phyloP scores from a whole-genome alignment of 2,888 invertebrate species.

The Thereva nobilitata region DNA sequence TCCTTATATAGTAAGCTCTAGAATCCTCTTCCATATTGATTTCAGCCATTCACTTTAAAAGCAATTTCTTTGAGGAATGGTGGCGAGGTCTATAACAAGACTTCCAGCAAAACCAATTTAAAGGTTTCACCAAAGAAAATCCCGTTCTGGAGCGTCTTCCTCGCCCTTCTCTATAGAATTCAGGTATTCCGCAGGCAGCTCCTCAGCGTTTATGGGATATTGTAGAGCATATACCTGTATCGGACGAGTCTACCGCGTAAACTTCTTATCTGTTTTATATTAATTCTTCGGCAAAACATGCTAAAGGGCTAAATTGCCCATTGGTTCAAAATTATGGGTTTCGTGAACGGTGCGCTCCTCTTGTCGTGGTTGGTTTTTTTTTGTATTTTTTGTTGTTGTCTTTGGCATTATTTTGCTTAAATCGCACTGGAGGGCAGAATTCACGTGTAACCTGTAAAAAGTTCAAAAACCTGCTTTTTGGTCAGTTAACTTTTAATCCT shows the following conservation, averaged over 20 bases:
- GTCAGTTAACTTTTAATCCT: too few relatives aligned
- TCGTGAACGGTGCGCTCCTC: conserved; percentile 44
- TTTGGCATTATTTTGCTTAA: conserved; percentile 14
- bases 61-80: conserved; percentile 12
- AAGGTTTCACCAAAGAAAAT: conserved; percentile 3
- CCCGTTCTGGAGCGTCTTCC: too few relatives aligned
- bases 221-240: too few relatives aligned
- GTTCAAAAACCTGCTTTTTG: conserved; percentile 39
- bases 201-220: too few relatives aligned
- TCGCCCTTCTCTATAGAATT: too few relatives aligned
- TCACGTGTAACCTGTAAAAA: conserved; percentile 24
- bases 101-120: conserved; percentile 25
- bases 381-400: background rate
- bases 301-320: conserved; percentile 59
- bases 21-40: conserved; percentile 18
- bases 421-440: conserved; percentile 26
- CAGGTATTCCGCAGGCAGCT: too few relatives aligned
- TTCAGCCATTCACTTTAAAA: conserved; percentile 24
- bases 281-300: conserved; percentile 46
- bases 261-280: conserved; percentile 17
- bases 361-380: conserved; percentile 3
- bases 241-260: background rate
- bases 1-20: background rate
- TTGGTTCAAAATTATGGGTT: conserved; percentile 59
- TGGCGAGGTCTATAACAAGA: conserved; percentile 22